Evolutionary conservation across 1,140 invertebrate species (phyloP).

Genomic region (Calephelis nemesis): DNA sequence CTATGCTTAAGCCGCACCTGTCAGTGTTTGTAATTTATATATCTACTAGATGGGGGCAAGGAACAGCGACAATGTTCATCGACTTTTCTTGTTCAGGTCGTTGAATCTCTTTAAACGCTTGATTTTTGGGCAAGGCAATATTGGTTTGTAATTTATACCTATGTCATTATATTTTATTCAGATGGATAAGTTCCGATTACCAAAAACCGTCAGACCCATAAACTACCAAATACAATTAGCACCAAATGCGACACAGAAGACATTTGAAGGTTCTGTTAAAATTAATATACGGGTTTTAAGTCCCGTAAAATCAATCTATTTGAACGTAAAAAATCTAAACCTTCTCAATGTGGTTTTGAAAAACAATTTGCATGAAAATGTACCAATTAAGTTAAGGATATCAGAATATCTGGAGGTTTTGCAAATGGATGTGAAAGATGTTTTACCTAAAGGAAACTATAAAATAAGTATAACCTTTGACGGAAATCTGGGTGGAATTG

Average conservation of each 20-base stretch:
- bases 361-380: slow-evolving; percentile 31
- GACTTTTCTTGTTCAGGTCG: no score
- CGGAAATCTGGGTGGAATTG: slow-evolving; percentile 58
- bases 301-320: slow-evolving; percentile 41
- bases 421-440: slow-evolving; percentile 39
- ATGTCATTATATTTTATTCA: slow-evolving; percentile 37
- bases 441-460: slow-evolving; percentile 38
- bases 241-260: slow-evolving; percentile 50
- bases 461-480: slow-evolving; percentile 48
- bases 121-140: background rate
- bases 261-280: slow-evolving; percentile 50
- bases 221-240: slow-evolving; percentile 55
- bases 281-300: slow-evolving; percentile 49
- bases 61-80: no score
- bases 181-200: slow-evolving; percentile 51
- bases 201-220: slow-evolving; percentile 49
- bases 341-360: slow-evolving; percentile 42
- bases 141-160: background rate
- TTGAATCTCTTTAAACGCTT: background rate
- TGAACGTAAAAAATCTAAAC: slow-evolving; percentile 55
- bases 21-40: no score
- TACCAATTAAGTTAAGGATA: slow-evolving; percentile 30
- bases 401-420: slow-evolving; percentile 41
- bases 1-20: no score
- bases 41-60: no score